Conservation (phyloP, 2,113 vertebrate genomes). For the Hoplias malabaricus region DNA sequence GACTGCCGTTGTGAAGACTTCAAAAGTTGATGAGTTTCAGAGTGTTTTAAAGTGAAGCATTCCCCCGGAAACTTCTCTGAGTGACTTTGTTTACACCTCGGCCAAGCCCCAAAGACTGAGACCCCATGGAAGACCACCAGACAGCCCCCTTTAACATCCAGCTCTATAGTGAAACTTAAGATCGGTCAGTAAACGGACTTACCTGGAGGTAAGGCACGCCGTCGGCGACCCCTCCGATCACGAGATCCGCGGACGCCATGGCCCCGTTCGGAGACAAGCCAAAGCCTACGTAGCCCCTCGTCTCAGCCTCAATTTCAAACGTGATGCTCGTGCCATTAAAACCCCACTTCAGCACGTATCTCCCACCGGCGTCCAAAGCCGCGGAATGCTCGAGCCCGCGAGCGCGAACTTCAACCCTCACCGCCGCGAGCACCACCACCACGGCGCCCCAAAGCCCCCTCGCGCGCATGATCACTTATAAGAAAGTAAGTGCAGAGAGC, state of each 20-base stretch:
- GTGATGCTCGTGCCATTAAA: conserved; percentile 66
- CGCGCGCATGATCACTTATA: conserved; percentile 40
- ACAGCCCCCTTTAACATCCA: too few relatives aligned
- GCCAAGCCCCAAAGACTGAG: too few relatives aligned
- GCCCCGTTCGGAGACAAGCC: conserved; percentile 81
- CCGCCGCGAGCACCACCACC: conserved; percentile 42
- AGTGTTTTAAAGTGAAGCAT: too few relatives aligned
- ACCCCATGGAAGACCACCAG: too few relatives aligned
- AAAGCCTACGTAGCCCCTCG: conserved; percentile 83
- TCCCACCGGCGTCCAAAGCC: conserved; percentile 74
- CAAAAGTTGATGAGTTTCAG: too few relatives aligned
- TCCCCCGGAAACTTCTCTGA: too few relatives aligned
- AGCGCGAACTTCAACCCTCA: conserved; percentile 17
- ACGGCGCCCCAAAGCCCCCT: conserved; percentile 25
- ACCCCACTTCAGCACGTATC: conserved; percentile 76
- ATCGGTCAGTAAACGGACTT: conserved; percentile 7
- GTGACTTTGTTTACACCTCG: too few relatives aligned
- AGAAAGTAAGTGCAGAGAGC: conserved; percentile 7
- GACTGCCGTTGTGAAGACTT: too few relatives aligned
- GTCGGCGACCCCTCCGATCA: conserved; percentile 79
- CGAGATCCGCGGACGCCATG: conserved; percentile 82
- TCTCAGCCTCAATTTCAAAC: conserved; percentile 80
- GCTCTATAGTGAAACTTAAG: neutral
- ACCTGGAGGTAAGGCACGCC: conserved; percentile 84
- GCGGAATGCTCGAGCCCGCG: conserved; percentile 67